A percentile compares a stretch with the other conserved stretches of the same genome.
phyloP scores from a whole-genome alignment of 2,113 vertebrate genomes.

The Rhinolophus sinicus region DNA sequence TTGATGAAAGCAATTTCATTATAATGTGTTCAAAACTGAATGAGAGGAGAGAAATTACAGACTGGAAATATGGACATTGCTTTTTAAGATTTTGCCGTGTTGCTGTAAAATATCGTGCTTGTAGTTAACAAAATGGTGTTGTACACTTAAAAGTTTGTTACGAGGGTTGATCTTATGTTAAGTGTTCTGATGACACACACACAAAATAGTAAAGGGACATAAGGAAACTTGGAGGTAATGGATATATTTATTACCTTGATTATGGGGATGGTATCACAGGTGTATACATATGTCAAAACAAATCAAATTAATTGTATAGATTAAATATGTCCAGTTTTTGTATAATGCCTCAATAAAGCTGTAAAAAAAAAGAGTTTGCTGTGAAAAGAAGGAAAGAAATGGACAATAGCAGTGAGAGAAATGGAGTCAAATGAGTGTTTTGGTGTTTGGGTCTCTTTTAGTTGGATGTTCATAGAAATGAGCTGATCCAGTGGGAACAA shows the following conservation, averaged over 20 bases:
- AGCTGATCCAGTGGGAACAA: background rate
- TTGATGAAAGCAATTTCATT: background rate
- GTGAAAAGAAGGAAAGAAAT: background rate
- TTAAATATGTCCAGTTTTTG: background rate
- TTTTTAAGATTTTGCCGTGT: background rate
- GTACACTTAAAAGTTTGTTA: background rate
- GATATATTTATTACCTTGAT: background rate
- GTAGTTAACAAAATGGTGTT: background rate
- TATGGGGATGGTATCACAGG: background rate
- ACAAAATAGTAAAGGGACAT: background rate
- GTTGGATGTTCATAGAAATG: background rate
- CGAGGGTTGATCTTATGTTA: background rate
- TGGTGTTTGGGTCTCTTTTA: background rate
- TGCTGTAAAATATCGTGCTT: background rate
- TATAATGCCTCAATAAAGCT: background rate
- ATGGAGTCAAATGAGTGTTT: background rate
- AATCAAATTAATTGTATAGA: background rate
- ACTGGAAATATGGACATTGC: background rate
- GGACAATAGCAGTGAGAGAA: background rate
- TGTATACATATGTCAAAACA: background rate
- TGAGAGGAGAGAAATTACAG: background rate
- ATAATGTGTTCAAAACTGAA: background rate
- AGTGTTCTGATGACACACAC: background rate
- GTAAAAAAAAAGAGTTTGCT: background rate
- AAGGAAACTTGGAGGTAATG: background rate